Evolutionary conservation across 2,797 vertebrate species (phyloP), one percentile per base, ranked within the genome.

Genomic region (Danionella dracula): DNA sequence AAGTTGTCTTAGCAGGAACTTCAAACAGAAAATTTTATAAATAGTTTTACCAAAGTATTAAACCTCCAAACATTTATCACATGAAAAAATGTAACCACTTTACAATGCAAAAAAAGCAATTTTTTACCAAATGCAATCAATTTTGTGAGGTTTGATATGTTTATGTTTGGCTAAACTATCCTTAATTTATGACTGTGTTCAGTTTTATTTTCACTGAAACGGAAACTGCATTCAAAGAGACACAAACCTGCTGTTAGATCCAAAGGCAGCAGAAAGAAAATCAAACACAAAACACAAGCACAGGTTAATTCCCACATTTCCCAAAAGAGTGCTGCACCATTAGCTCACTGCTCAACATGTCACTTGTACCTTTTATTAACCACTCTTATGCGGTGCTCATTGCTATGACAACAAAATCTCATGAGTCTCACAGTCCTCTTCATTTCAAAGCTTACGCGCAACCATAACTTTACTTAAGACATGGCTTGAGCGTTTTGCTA

Each of bases 201-300:
- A n/a, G n/a, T n/a, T n/a, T n/a, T n/a, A n/a, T 19, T 61, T 21
- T 20, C 1, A 51, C 38, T 51, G 35, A 45, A 9, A 20, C 12
- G 29, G 10, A 48, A 31, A 27, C 15, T 15, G 15, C 17, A 23
- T 6, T 49, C 12, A 55, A 41, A 71, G 60, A 64, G 29, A 50
- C 27, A 90, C 88, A 86, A 76, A 91, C 90, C 88, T 90, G 87
- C 89, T 90, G 82, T 86, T 80, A 84, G 79, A 77, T 86, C 86
- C 88, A 72, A 79, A 71, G 44, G 85, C 80, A 85, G 89, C 86
- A 66, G 72, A 62, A 64, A 56, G n/a, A 3, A 42, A 66, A 57
- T 41, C 12, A 48, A 27, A 34, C 20, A 67, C 56, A 60, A 20
- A 53, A 51, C 9, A 61, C 29, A 66, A 29, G 34, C 38, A 72